Base-by-base conservation (phyloP, 2,888 invertebrate species). In the Cheilosia vulpina region DNA sequence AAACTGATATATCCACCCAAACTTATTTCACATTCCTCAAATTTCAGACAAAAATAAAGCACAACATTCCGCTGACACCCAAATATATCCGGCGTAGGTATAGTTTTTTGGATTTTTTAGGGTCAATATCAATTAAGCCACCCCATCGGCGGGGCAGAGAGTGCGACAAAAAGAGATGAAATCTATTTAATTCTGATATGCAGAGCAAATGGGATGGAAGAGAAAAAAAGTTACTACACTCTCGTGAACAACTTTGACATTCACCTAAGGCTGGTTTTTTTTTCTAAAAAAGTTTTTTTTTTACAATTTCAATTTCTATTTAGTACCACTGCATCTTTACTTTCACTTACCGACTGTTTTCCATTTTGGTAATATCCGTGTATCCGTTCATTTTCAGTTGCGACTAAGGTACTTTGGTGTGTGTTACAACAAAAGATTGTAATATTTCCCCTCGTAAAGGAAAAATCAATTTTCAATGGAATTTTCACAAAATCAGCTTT, bases 291-390 rank as follows among this genome's bases (percentile, higher is more conserved):
- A 4, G 5, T 17, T 2, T 0, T 1, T 4, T 52, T 52, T 24
- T 65, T 21, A 21, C 21, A 58, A 47, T 13, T 45, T 60, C n/a
- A 38, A 38, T 55, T 34, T 50, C 17, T 50, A 34, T 58, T 21
- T 9, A 31, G 11, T 24, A 24, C 27, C 6, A 27, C 15, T 24
- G 24, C 27, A 38, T 55, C 17, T 21, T 17, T 43, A 85, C 84
- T 80, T 85, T 85, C 85, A 85, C 85, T 85, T 57, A 85, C 85
- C 85, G 81, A 85, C 81, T 85, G 38, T 81, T 85, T 81, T 85
- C 85, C 76, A 85, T 85, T 85, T 85, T 85, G 27, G 76, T 34
- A 68, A 84, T 60, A 76, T 84, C 84, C 69, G 84, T 80, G 80
- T 79, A 84, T 84, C 80, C 84, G 71, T 53, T 84, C 84, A 84